Conservation (phyloP, 2,888 invertebrate species). For the Morpho deidamia region DNA sequence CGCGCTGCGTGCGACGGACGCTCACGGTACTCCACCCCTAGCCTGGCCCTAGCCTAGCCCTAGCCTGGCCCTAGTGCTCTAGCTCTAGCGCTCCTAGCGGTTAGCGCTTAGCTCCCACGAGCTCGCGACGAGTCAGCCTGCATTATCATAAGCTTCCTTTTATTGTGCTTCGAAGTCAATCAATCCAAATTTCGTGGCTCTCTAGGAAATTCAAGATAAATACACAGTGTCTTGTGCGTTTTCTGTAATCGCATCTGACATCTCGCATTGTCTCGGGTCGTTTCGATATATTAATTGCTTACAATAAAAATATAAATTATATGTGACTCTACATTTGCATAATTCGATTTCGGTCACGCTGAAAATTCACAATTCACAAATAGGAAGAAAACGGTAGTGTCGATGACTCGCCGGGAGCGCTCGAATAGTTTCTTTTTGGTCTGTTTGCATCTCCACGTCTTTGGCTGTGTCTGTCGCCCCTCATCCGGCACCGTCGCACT, state of each 20-base stretch:
- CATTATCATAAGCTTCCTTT: slow-evolving; percentile 13
- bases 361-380: too few relatives aligned
- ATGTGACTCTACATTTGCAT: too few relatives aligned
- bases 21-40: slow-evolving; percentile 57
- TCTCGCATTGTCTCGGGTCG: too few relatives aligned
- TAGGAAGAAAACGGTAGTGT: slow-evolving; percentile 30
- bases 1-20: slow-evolving; percentile 73
- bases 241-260: too few relatives aligned
- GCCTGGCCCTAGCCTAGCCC: slow-evolving; percentile 26
- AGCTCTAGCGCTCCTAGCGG: slow-evolving; percentile 21
- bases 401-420: slow-evolving; percentile 50
- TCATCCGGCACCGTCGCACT: slow-evolving; percentile 44
- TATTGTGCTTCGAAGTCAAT: background rate
- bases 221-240: too few relatives aligned
- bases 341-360: too few relatives aligned
- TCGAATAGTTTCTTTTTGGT: slow-evolving; percentile 51
- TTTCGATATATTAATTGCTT: too few relatives aligned
- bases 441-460: slow-evolving; percentile 55
- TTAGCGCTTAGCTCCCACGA: slow-evolving; percentile 20
- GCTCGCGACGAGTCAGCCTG: slow-evolving; percentile 26
- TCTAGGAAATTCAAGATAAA: too few relatives aligned
- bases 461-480: slow-evolving; percentile 36
- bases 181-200: background rate
- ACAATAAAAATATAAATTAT: too few relatives aligned
- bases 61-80: slow-evolving; percentile 19